Conservation (phyloP, 2,888 invertebrate genomes). For the Drosophila suboccidentalis region DNA sequence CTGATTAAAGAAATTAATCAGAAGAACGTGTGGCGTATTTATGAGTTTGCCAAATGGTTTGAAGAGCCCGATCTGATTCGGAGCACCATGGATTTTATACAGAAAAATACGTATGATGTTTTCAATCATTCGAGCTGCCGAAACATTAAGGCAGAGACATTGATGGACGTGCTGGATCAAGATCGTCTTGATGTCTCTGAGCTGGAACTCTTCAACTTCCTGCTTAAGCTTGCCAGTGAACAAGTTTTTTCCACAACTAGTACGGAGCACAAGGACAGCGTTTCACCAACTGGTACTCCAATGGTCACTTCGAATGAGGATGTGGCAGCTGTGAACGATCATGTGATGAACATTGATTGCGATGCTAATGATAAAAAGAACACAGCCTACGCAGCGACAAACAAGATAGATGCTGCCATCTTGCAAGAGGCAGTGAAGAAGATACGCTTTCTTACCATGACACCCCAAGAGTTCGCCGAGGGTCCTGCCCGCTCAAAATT, state of each 20-base stretch:
- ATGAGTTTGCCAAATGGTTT: conserved; percentile 94
- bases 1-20: conserved; percentile 90
- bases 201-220: conserved; percentile 91
- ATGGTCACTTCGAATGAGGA: no score
- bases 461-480: conserved; percentile 93
- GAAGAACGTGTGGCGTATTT: conserved; percentile 93
- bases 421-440: conserved; percentile 90
- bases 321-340: no score
- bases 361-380: conserved; percentile 35
- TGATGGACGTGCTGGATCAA: conserved; percentile 91
- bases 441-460: conserved; percentile 92
- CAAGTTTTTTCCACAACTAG: conserved; percentile 48
- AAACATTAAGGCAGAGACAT: conserved; percentile 91
- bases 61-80: conserved; percentile 93
- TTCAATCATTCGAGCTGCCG: conserved; percentile 91
- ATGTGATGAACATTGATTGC: no score
- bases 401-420: conserved; percentile 82
- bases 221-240: conserved; percentile 88
- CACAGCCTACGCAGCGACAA: conserved; percentile 60
- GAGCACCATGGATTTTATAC: conserved; percentile 92
- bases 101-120: conserved; percentile 91
- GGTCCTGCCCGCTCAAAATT: conserved; percentile 92
- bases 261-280: no score
- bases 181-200: conserved; percentile 92
- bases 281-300: no score